phyloP scores from a whole-genome alignment of 2,888 invertebrate species.

The Hedya salicella region DNA sequence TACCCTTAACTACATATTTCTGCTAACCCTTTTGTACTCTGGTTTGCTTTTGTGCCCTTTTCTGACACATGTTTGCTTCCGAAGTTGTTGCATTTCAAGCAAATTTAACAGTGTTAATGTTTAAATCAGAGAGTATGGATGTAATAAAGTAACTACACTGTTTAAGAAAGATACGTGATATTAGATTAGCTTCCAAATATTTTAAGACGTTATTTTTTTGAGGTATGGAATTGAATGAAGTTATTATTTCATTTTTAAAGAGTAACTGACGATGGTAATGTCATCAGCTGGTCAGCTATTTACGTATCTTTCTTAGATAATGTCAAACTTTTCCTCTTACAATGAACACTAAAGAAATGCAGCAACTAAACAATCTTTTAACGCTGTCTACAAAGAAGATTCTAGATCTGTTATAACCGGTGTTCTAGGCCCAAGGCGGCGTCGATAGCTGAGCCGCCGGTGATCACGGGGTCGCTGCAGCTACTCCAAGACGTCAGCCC shows the following conservation, averaged over 20 bases:
- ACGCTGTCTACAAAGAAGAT: neutral
- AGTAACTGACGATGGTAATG: no score
- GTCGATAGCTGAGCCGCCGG: slow-evolving; percentile 71
- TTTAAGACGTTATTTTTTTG: no score
- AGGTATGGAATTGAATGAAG: no score
- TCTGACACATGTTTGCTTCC: neutral
- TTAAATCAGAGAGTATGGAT: neutral
- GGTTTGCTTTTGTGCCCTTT: neutral
- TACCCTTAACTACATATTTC: neutral
- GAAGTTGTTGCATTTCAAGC: neutral
- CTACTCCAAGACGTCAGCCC: slow-evolving; percentile 77
- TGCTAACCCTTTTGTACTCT: neutral
- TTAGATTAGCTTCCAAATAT: no score
- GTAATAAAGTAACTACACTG: no score
- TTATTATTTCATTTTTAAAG: no score
- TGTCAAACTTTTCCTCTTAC: neutral
- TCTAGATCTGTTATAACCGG: slow-evolving; percentile 17
- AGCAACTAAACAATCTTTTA: neutral
- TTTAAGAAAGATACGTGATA: no score
- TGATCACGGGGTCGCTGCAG: slow-evolving; percentile 72
- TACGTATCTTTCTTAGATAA: no score
- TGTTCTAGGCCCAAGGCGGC: slow-evolving; percentile 76
- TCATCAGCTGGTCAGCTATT: no score
- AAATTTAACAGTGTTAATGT: neutral
- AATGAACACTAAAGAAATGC: neutral